Percentiles rank a stretch among this genome's conserved stretches.
These are phyloP conservation scores for Rhynchomys soricoides DNA, from an alignment of 2,113 vertebrate genomes.

Conservation along the genomic window DNA sequence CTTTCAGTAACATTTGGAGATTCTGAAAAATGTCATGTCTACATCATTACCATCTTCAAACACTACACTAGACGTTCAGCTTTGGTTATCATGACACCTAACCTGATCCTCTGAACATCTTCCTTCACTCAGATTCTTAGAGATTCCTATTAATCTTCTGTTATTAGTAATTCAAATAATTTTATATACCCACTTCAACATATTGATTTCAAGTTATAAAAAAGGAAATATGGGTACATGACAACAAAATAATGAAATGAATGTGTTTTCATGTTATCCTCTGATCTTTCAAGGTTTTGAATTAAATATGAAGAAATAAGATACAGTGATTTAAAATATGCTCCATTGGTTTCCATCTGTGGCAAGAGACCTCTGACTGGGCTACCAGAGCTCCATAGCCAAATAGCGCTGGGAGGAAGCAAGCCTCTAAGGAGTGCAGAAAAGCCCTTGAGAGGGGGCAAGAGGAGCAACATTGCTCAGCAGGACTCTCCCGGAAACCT, in stretches of 20 bases:
- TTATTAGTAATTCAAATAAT: not conserved
- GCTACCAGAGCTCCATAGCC: too few species aligned
- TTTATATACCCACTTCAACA: not conserved
- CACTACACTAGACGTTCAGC: not conserved
- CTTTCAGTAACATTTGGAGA: slow-evolving; percentile 10
- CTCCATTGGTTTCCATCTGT: too few species aligned
- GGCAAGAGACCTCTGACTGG: too few species aligned
- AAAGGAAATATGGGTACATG: not conserved
- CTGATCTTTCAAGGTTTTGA: not conserved
- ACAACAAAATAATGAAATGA: not conserved
- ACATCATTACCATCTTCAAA: slow-evolving; percentile 11
- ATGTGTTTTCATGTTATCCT: not conserved
- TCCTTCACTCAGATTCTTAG: not conserved
- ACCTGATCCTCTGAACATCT: not conserved
- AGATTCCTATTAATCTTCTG: not conserved
- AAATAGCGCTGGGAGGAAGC: too few species aligned
- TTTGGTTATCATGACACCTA: not conserved
- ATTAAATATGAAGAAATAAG: not conserved
- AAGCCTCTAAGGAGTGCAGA: too few species aligned
- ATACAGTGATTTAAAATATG: not conserved
- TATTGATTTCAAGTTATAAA: not conserved
- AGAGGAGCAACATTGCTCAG: too few species aligned
- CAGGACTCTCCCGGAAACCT: too few species aligned
- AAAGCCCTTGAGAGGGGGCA: too few species aligned
- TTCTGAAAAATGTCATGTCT: slow-evolving; percentile 7